phyloP scores from a whole-genome alignment of 2,113 vertebrate genomes.

The Corythaixoides concolor region DNA sequence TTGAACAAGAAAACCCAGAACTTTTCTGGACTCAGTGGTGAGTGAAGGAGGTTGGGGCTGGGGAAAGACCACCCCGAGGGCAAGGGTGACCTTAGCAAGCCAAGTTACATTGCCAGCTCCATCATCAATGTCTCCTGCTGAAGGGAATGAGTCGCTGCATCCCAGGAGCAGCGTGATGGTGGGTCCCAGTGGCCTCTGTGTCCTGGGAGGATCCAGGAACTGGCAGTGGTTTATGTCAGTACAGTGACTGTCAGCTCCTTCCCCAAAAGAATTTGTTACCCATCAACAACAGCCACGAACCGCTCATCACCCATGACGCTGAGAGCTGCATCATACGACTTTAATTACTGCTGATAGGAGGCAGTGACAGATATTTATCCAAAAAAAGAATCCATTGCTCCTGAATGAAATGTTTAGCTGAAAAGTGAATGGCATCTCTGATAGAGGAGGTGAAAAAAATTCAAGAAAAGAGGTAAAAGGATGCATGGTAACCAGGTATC shows the following conservation, averaged over 20 bases:
- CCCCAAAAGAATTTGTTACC: neutral
- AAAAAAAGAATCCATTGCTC: neutral
- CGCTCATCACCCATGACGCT: neutral
- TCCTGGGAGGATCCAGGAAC: neutral
- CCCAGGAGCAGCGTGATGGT: accelerated
- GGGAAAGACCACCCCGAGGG: neutral
- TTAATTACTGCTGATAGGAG: conserved; percentile 38
- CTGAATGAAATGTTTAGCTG: neutral
- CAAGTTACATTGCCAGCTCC: neutral
- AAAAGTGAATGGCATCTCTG: conserved; percentile 3
- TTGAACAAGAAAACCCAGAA: neutral
- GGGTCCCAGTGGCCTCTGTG: neutral
- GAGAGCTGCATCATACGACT: neutral
- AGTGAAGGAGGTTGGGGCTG: neutral
- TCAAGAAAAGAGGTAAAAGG: neutral
- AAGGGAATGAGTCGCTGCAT: accelerated
- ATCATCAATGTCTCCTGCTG: neutral
- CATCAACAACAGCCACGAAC: neutral
- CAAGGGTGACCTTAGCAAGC: neutral
- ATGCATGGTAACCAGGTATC: neutral
- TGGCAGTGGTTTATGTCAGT: neutral
- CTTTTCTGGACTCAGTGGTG: neutral
- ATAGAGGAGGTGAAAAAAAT: neutral
- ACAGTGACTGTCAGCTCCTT: neutral
- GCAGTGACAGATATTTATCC: neutral